A percentile compares a stretch with the other conserved stretches of the same genome.
Conservation (phyloP, 2,797 vertebrate genomes). For the Myotis myotis region DNA sequence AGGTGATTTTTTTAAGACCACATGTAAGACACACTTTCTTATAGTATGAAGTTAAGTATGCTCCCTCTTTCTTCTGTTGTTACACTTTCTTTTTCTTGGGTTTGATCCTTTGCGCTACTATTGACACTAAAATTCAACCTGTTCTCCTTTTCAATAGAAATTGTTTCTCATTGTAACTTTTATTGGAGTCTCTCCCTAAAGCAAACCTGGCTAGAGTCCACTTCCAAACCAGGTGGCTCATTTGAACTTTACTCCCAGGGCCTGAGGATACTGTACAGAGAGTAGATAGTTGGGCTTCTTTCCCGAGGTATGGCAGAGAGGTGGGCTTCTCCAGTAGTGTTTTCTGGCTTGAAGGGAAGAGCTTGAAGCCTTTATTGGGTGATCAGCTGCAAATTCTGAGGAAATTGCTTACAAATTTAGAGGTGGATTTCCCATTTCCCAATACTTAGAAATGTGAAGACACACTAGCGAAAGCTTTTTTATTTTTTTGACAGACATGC, state of each 20-base stretch:
- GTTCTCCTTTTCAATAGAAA: neutral
- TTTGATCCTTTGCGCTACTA: neutral
- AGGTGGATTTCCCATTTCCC: slow-evolving; percentile 3
- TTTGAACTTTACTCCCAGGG: neutral
- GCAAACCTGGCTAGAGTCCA: neutral
- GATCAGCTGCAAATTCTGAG: neutral
- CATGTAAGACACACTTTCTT: neutral
- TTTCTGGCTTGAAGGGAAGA: neutral
- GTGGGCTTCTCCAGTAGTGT: neutral
- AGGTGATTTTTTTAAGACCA: neutral
- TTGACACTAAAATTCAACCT: neutral
- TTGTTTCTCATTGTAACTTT: slow-evolving; percentile 1
- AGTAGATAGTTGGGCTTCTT: slow-evolving; percentile 21
- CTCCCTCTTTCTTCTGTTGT: neutral
- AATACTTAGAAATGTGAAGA: neutral
- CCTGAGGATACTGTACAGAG: neutral
- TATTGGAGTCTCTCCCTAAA: neutral
- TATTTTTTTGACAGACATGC: neutral
- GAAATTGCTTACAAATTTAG: neutral
- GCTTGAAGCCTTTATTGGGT: neutral
- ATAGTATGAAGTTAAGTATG: neutral
- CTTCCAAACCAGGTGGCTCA: neutral
- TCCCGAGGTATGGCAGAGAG: neutral
- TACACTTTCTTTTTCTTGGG: neutral
- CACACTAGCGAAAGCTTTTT: neutral